These are phyloP conservation scores for Acanthococcus lagerstroemiae DNA, from an alignment of 2,888 invertebrate genomes.

Conservation along the genomic window DNA sequence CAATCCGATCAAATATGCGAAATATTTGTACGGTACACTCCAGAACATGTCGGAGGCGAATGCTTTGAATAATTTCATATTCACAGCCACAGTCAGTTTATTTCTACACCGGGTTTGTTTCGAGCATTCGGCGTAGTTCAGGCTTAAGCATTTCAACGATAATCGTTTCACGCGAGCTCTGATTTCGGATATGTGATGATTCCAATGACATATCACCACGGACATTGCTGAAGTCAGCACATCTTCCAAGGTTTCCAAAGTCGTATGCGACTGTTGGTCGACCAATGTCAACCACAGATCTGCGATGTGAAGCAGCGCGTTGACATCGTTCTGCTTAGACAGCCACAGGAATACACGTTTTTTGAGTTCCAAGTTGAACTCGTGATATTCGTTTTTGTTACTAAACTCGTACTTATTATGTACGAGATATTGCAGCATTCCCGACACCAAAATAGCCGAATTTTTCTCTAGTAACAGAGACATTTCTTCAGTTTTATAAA, in stretches of 20 bases:
- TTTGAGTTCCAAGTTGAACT: background rate
- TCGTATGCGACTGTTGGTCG: background rate
- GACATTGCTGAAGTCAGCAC: background rate
- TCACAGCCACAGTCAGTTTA: background rate
- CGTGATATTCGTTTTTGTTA: background rate
- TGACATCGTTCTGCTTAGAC: background rate
- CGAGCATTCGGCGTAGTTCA: background rate
- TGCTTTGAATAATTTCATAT: background rate
- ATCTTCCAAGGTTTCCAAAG: background rate
- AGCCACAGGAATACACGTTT: background rate
- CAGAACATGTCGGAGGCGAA: conserved; percentile 9
- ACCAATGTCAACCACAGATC: conserved; percentile 1
- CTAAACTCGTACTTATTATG: background rate
- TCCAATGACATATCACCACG: conserved; percentile 4
- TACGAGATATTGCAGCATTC: background rate
- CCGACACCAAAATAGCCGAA: background rate
- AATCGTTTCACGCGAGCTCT: background rate
- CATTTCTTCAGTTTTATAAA: no score
- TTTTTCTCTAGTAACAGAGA: no score
- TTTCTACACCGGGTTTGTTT: background rate
- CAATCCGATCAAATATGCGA: background rate
- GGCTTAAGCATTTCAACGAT: background rate
- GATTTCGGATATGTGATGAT: conserved; percentile 2
- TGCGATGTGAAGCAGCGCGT: background rate
- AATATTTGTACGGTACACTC: conserved; percentile 19